Percentiles rank a stretch among this genome's conserved stretches.
These are phyloP conservation scores for Megalops atlanticus DNA, from an alignment of 2,113 vertebrate genomes.

Conservation along the genomic window DNA sequence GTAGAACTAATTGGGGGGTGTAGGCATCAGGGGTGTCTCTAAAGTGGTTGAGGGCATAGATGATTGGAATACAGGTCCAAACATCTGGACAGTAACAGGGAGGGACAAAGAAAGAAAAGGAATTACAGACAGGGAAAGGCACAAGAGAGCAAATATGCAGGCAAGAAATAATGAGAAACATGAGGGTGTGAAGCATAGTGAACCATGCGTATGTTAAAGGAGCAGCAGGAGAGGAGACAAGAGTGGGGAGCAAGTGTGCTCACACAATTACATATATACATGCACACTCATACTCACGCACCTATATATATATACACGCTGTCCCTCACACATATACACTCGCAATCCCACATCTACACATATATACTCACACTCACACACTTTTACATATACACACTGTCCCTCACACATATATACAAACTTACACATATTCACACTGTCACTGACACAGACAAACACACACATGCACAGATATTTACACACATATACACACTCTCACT, in stretches of 20 bases:
- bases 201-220: too few relatives aligned
- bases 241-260: neutral
- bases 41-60: neutral
- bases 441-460: too few relatives aligned
- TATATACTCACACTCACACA: neutral
- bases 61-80: neutral
- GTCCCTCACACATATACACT: neutral
- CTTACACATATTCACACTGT: neutral
- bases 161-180: neutral
- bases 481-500: neutral
- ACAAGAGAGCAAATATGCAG: neutral
- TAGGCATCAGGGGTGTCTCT: neutral
- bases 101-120: neutral
- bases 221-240: neutral
- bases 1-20: too few relatives aligned
- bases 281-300: neutral
- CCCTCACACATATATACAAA: neutral
- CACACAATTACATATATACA: too few relatives aligned
- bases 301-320: neutral
- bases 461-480: too few relatives aligned
- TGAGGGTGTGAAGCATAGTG: neutral
- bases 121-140: neutral
- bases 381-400: too few relatives aligned
- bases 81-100: conserved; percentile 4
- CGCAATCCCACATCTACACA: neutral